These are phyloP conservation scores for Noturus placidus DNA, from an alignment of 2,113 vertebrate species.

Conservation along the genomic window DNA sequence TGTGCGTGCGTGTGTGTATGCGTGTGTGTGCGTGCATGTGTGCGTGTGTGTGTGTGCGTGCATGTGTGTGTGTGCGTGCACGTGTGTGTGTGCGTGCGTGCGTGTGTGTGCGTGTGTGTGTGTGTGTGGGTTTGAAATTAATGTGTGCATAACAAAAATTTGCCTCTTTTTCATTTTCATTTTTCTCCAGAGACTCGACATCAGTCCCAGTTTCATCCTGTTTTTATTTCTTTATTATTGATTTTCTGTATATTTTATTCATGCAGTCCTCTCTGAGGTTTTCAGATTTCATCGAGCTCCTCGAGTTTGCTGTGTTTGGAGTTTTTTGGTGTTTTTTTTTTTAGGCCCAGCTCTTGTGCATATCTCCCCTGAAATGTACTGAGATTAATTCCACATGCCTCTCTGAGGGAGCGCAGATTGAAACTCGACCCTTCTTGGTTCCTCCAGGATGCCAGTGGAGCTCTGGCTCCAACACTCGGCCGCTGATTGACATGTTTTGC, in stretches of 20 bases:
- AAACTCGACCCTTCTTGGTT: neutral
- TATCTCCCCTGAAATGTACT: conserved; percentile 9
- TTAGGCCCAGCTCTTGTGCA: neutral
- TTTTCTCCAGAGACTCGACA: neutral
- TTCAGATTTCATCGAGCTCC: neutral
- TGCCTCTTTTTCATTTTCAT: neutral
- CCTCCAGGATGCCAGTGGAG: conserved; percentile 4
- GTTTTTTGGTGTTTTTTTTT: neutral
- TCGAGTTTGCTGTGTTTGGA: neutral
- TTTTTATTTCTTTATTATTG: neutral
- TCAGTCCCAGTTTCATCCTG: conserved; percentile 4
- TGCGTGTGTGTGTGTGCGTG: conserved; percentile 36
- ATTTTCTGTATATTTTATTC: neutral
- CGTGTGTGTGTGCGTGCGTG: neutral
- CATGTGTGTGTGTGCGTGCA: too few relatives aligned
- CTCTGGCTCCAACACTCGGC: neutral
- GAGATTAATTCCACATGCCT: conserved; percentile 46
- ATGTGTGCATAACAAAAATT: neutral
- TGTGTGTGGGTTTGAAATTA: neutral
- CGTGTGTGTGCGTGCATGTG: conserved; percentile 5
- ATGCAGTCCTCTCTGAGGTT: neutral
- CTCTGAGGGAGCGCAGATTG: neutral
- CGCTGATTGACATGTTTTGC: conserved; percentile 48
- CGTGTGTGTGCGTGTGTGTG: conserved; percentile 6
- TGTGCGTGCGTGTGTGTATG: neutral